Evolutionary conservation across 2,113 vertebrate genomes (phyloP).

Genomic region (Saguinus imperator): DNA sequence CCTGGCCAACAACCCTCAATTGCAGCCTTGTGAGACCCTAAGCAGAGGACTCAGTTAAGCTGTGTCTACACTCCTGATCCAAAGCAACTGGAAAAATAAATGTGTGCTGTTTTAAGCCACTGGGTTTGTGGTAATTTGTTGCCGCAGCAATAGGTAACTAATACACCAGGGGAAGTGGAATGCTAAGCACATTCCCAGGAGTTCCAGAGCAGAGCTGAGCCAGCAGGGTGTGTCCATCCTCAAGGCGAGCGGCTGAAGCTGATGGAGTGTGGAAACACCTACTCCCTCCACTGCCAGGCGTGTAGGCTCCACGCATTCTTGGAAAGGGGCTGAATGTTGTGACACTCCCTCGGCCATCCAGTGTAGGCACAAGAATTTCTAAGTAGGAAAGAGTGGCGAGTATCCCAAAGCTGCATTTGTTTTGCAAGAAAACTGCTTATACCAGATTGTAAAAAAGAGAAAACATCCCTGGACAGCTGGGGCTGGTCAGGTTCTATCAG

Average conservation of each 20-base stretch:
- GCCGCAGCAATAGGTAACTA: background rate
- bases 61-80: background rate
- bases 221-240: background rate
- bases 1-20: background rate
- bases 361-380: background rate
- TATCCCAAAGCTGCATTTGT: background rate
- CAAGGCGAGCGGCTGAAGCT: background rate
- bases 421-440: background rate
- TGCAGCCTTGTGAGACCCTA: background rate
- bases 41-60: background rate
- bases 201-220: rapidly evolving
- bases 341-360: background rate
- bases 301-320: background rate
- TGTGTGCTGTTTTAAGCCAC: background rate
- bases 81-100: background rate
- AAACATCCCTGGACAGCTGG: background rate
- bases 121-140: too few relatives aligned
- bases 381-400: background rate
- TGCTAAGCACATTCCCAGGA: background rate
- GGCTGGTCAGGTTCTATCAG: background rate
- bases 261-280: background rate
- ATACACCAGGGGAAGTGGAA: background rate
- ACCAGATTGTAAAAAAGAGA: background rate
- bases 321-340: background rate
- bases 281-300: background rate